These are phyloP conservation scores for Lasiurus borealis DNA, from an alignment of 2,113 vertebrate species.

Conservation along the genomic window DNA sequence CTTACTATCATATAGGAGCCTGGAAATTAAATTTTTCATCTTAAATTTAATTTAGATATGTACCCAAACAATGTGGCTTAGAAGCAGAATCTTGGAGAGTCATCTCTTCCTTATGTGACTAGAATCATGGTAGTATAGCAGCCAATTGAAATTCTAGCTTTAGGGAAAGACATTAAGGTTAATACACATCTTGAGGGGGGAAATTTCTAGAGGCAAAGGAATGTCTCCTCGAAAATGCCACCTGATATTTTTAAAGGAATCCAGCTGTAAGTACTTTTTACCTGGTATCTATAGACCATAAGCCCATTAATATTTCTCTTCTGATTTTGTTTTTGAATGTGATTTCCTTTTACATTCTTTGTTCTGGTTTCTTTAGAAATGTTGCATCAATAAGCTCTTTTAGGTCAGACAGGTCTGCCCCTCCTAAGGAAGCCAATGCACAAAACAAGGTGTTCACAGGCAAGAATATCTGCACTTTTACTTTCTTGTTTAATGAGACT, in stretches of 20 bases:
- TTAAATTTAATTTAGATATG: not conserved
- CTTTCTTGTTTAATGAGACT: not conserved
- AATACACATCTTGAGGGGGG: constrained; percentile 57
- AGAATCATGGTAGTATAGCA: not conserved
- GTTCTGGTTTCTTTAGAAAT: constrained; percentile 19
- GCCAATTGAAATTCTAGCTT: constrained; percentile 69
- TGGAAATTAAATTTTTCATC: constrained; percentile 32
- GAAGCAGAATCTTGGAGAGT: constrained; percentile 15
- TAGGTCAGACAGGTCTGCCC: not conserved
- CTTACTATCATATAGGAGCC: not conserved
- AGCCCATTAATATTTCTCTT: not conserved
- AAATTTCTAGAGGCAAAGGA: constrained; percentile 56
- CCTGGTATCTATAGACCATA: not conserved
- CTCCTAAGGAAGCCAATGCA: not conserved
- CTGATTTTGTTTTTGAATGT: constrained; percentile 17
- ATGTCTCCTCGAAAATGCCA: constrained; percentile 32
- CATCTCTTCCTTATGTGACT: constrained; percentile 14
- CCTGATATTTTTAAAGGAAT: constrained; percentile 37
- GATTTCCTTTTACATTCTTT: not conserved
- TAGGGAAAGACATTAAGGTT: constrained; percentile 63
- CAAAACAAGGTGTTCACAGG: not conserved
- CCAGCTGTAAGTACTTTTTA: not conserved
- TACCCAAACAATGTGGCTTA: not conserved
- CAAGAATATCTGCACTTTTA: not conserved
- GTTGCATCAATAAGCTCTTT: not conserved